A percentile compares a stretch with the other conserved stretches of the same genome.
Evolutionary conservation across 2,888 invertebrate species (phyloP).

Genomic region (Carpatolechia fugitivella): DNA sequence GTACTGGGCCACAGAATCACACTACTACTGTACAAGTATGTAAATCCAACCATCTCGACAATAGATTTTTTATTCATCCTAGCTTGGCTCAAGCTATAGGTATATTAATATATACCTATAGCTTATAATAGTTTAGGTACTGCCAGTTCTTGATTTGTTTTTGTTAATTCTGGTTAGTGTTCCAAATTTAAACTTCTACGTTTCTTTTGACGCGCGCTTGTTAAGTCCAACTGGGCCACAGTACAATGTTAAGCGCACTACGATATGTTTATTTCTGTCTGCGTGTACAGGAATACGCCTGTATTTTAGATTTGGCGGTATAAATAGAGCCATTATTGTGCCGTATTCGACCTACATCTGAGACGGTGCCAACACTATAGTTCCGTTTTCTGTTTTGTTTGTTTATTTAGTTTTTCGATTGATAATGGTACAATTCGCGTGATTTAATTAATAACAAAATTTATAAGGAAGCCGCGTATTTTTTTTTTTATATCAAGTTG

Average conservation of each 20-base stretch:
- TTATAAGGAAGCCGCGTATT: too few species aligned
- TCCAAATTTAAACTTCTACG: not conserved
- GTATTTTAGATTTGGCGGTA: constrained; percentile 68
- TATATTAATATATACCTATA: too few species aligned
- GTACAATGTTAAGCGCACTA: constrained; percentile 5
- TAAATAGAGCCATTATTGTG: constrained; percentile 72
- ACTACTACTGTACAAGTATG: too few species aligned
- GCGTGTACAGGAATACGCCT: constrained; percentile 65
- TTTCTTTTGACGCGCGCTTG: not conserved
- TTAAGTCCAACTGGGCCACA: not conserved
- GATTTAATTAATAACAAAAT: not conserved
- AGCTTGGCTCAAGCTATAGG: too few species aligned
- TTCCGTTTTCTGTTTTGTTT: constrained; percentile 30
- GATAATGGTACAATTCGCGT: not conserved
- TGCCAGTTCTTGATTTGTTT: too few species aligned
- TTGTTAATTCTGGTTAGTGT: too few species aligned
- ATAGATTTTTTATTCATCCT: too few species aligned
- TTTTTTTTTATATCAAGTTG: too few species aligned
- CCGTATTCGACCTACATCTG: constrained; percentile 57
- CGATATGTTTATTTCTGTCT: constrained; percentile 59
- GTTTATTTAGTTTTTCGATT: not conserved
- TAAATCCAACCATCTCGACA: too few species aligned
- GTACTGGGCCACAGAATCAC: too few species aligned
- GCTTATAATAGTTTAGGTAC: too few species aligned
- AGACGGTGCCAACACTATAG: constrained; percentile 46